Evolutionary conservation across 2,113 vertebrate species (phyloP).

Genomic region (Solea senegalensis): DNA sequence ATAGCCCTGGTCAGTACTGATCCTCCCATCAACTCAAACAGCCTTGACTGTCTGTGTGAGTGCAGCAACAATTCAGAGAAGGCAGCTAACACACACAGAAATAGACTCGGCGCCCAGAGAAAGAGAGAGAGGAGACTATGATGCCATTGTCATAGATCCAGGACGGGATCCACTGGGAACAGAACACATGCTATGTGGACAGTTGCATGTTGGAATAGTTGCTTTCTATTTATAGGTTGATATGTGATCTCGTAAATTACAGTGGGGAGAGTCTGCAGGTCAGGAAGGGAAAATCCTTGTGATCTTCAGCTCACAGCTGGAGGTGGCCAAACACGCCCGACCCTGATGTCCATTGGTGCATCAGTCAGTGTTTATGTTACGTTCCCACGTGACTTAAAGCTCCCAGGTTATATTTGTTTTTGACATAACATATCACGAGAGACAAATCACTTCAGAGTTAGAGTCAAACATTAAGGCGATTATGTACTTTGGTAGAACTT

Average conservation of each 20-base stretch:
- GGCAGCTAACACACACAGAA: conserved; percentile 34
- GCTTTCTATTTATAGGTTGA: conserved; percentile 40
- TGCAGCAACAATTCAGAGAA: conserved; percentile 54
- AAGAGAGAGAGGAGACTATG: conserved; percentile 6
- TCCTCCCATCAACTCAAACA: conserved; percentile 13
- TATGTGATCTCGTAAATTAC: conserved; percentile 21
- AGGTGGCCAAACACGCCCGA: neutral
- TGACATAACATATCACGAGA: no score
- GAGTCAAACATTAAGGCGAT: no score
- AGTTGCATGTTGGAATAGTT: conserved; percentile 19
- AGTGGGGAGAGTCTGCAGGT: neutral
- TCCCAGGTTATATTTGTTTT: no score
- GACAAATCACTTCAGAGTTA: no score
- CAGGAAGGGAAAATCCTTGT: neutral
- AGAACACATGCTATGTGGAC: conserved; percentile 43
- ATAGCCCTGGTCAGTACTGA: conserved; percentile 57
- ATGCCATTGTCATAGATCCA: conserved; percentile 25
- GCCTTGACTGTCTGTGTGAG: conserved; percentile 55
- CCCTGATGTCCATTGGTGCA: neutral
- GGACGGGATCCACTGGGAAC: conserved; percentile 31
- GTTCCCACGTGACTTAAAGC: no score
- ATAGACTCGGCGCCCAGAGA: conserved; percentile 52
- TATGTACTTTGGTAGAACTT: no score
- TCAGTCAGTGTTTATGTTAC: no score
- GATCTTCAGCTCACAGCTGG: neutral